phyloP scores from a whole-genome alignment of 2,797 vertebrate species.

The Sarcophilus harrisii region DNA sequence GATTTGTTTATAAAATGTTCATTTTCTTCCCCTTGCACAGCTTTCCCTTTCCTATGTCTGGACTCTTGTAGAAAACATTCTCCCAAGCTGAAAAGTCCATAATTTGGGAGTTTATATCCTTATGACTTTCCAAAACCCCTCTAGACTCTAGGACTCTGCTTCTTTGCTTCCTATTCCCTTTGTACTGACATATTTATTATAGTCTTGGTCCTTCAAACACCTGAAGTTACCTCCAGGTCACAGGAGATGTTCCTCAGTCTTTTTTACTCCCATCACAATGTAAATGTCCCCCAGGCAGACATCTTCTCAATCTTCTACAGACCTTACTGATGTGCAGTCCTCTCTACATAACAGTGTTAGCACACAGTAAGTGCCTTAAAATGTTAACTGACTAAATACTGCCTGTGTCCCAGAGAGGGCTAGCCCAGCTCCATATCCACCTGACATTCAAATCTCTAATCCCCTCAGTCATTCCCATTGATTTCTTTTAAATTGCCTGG shows the following conservation, averaged over 20 bases:
- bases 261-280: background rate
- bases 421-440: constrained; percentile 30
- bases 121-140: constrained; percentile 9
- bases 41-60: constrained; percentile 34
- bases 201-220: background rate
- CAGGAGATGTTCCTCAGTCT: background rate
- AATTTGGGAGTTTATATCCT: constrained; percentile 5
- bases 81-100: constrained; percentile 31
- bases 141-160: background rate
- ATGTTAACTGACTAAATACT: background rate
- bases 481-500: background rate
- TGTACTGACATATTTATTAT: background rate
- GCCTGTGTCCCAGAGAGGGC: background rate
- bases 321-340: background rate
- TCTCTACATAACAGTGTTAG: background rate
- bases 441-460: constrained; percentile 14
- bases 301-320: background rate
- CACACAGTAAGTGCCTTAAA: constrained; percentile 23
- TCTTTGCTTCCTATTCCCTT: background rate
- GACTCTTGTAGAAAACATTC: background rate
- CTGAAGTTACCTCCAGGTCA: background rate
- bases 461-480: constrained; percentile 29
- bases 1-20: background rate
- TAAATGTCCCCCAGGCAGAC: background rate
- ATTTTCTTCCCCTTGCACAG: constrained; percentile 41